Base-by-base conservation (phyloP, 1,140 invertebrate genomes). In the Drosophila insularis region DNA sequence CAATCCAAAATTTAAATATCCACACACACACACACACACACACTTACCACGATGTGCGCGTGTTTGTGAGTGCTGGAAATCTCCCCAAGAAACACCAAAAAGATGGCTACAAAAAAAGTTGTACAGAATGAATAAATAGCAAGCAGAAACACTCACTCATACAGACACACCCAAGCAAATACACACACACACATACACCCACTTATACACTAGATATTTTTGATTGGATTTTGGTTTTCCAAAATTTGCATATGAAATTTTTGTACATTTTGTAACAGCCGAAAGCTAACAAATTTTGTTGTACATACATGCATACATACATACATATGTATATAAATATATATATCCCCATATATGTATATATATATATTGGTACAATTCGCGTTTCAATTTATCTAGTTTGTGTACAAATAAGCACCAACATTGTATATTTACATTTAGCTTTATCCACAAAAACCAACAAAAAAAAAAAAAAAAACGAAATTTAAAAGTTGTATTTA, bases 241-340 rank as follows among this genome's bases (percentile, higher is more conserved):
- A 70, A 74, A 86, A 86, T 87, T 86, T 86, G 80, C 84, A 86
- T 86, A 89, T 82, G 67, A 71, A 73, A 70, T 78, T 68, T 46
- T 79, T 80, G 58, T 82, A 75, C 63, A 67, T 71, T 80, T 81
- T 63, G 17, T 74, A 79, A 43, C 63, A 63, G 76, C 32, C 76
- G 78, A 63, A 27, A 68, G 70, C 80, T 68, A 66, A 53, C 70
- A 53, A 68, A 70, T 78, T 27, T 78, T 78, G 65, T 73, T 78
- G 68, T 78, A 71, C 71, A 74, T 81, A 59, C 64, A 74, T 32
- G 58, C 68, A 84, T 70, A 74, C 71, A 74, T 81, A 55, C 64
- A 74, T 32, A 64, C 63, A 82, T 70, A 74, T 78, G 32, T 35
- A 62, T 81, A 59, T 78, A 81, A 68, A 74, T 74, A 64, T 69